These are phyloP conservation scores for Choristoneura fumiferana DNA, from an alignment of 1,140 invertebrate genomes.

Conservation along the genomic window DNA sequence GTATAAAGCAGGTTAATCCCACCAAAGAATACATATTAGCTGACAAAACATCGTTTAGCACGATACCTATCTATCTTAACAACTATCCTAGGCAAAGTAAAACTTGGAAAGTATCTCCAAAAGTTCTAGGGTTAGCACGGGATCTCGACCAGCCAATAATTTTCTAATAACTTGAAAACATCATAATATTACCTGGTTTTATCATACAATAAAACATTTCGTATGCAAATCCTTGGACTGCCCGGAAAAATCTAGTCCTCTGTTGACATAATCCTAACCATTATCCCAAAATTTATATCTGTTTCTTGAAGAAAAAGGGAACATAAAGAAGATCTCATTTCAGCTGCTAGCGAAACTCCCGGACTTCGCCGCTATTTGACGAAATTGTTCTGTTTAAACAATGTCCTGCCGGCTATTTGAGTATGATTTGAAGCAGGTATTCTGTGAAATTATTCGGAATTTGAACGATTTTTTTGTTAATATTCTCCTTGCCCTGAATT, in stretches of 20 bases:
- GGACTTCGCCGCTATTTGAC: not conserved
- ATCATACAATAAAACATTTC: no score
- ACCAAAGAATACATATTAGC: no score
- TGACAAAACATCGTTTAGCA: no score
- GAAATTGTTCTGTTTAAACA: slow-evolving; percentile 4
- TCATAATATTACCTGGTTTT: no score
- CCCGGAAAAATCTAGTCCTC: slow-evolving; percentile 1
- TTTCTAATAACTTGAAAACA: no score
- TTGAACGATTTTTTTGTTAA: not conserved
- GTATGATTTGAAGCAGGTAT: not conserved
- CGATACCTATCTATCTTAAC: no score
- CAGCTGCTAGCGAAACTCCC: not conserved
- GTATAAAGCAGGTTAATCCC: no score
- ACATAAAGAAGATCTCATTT: not conserved
- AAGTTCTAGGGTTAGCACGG: no score
- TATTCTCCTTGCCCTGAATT: not conserved
- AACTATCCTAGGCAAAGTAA: no score
- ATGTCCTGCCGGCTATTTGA: not conserved
- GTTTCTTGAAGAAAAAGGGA: not conserved
- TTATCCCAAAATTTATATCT: slow-evolving; percentile 15
- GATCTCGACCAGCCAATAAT: no score
- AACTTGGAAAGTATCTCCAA: no score
- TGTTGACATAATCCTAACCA: not conserved
- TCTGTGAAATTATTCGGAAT: not conserved
- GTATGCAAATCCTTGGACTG: not conserved